phyloP scores from a whole-genome alignment of 2,888 invertebrate genomes.

The Chalcosyrphus nemorum region DNA sequence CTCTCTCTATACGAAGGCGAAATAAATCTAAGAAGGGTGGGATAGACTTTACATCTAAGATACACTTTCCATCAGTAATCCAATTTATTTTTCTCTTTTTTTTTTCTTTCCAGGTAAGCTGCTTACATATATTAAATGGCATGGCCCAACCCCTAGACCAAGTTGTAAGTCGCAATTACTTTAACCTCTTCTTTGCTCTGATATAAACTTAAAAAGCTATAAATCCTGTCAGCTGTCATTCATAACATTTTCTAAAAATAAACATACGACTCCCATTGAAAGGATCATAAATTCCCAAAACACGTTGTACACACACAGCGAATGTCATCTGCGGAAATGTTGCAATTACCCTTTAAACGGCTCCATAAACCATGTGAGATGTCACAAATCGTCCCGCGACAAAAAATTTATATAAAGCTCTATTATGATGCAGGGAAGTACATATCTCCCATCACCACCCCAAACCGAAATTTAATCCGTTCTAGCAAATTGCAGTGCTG shows the following conservation, averaged over 20 bases:
- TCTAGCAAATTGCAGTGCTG: conserved; percentile 41
- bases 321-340: conserved; percentile 1
- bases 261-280: background rate
- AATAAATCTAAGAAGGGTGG: background rate
- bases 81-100: background rate
- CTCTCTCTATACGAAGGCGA: too few relatives aligned
- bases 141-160: background rate
- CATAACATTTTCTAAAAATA: background rate
- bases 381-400: background rate
- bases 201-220: background rate
- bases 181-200: background rate
- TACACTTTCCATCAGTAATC: background rate
- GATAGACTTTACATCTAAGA: background rate
- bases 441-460: conserved; percentile 20
- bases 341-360: conserved; percentile 8
- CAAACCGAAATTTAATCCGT: conserved; percentile 1
- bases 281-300: background rate
- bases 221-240: background rate
- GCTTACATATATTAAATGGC: background rate
- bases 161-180: conserved; percentile 48
- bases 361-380: conserved; percentile 22
- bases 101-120: conserved; percentile 60
- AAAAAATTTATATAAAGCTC: conserved; percentile 23
- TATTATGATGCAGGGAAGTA: conserved; percentile 24
- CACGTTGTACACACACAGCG: background rate